These are phyloP conservation scores for Valencia hispanica DNA, from an alignment of 2,797 vertebrate genomes.

Conservation along the genomic window DNA sequence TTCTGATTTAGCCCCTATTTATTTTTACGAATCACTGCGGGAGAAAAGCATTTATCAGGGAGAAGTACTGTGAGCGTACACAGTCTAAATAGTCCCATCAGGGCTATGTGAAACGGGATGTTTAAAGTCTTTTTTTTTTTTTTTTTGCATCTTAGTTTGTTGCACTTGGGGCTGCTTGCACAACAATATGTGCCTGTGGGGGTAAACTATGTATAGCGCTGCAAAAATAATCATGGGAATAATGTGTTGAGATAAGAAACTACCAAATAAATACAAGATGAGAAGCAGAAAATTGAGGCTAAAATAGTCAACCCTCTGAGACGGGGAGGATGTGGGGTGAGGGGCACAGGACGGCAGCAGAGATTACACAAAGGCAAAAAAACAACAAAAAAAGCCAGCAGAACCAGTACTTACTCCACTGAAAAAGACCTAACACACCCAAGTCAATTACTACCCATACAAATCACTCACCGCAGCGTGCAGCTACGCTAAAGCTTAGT, in stretches of 20 bases:
- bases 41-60: constrained; percentile 70
- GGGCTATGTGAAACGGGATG: constrained; percentile 77
- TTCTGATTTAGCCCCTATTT: constrained; percentile 67
- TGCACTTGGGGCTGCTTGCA: constrained; percentile 48
- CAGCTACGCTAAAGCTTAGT: constrained; percentile 69
- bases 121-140: constrained; percentile 63
- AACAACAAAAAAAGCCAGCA: constrained; percentile 42
- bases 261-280: constrained; percentile 53
- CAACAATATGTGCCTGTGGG: constrained; percentile 19
- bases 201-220: constrained; percentile 19
- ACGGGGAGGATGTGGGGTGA: constrained; percentile 39
- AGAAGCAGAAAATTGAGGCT: constrained; percentile 41
- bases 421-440: constrained; percentile 80
- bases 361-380: constrained; percentile 54
- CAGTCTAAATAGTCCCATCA: constrained; percentile 66
- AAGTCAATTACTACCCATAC: constrained; percentile 83
- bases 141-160: constrained; percentile 56
- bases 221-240: constrained; percentile 36
- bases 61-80: constrained; percentile 48
- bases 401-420: constrained; percentile 76
- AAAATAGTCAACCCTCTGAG: constrained; percentile 36
- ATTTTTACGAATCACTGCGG: constrained; percentile 49
- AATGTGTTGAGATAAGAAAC: constrained; percentile 45
- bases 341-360: constrained; percentile 20
- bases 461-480: constrained; percentile 73